Evolutionary conservation across 2,888 invertebrate genomes (phyloP), one percentile per base, ranked within the genome.

Genomic region (Polydrusus tereticollis): DNA sequence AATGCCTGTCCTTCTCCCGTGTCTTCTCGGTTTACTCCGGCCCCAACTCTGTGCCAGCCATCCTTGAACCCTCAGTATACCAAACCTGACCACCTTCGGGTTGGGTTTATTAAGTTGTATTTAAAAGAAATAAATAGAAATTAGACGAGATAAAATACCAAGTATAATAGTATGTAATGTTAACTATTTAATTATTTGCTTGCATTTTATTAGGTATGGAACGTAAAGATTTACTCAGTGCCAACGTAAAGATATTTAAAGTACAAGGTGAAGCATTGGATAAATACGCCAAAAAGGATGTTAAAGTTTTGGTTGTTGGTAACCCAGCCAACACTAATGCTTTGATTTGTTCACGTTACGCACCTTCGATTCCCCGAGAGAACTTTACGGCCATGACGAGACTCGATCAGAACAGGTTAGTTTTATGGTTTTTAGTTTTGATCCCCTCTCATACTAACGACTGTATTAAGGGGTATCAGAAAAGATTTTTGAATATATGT

Each of bases 281-380:
- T 82, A 91, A 95, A 69, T 63, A 80, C 47, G 83, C 83, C 55
- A 80, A 78, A 47, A 82, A 83, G 73, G 80, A 83, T 64, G 82
- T 98, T 47, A 99, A 98, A 88, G 96, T 93, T 72, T 88, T 99
- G 50, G 99, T 99, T 38, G 99, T 99, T 78, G 99, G 99, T 45
- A 99, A 99, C 86, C 99, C 99, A 60, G 99, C 99, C 16, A 99
- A 99, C 85, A 99, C 99, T 2, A 99, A 99, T 87, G 98, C 98
- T 10, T 87, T 96, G 59, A 96, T 99, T 78, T 97, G 97, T 85
- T 94, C 96, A 10, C 95, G 96, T 83, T 98, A 97, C 84, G 97
- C 97, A 23, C 97, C 98, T 12, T 94, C 96, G 20, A 98, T 99
- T 82, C 98, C 99, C 16, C 93, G 92, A 80, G 93, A 95, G 84